A percentile compares a stretch with the other conserved stretches of the same genome.
Conservation (phyloP, 2,888 invertebrate genomes). For the Hirtodrosophila trivittata region DNA sequence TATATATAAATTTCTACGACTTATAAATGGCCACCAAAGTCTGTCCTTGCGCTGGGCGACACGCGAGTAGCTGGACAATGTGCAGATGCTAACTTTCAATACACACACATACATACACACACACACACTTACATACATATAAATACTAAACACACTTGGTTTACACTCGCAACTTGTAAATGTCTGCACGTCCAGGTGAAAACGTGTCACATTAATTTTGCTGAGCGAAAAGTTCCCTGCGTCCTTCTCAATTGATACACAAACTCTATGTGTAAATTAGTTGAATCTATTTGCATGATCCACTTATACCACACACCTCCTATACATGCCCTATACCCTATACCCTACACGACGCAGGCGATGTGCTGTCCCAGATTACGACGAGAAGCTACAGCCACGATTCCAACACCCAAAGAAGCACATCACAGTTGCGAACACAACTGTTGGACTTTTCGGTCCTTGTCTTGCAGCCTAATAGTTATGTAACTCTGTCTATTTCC, state of each 20-base stretch:
- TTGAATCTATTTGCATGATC: slow-evolving; percentile 56
- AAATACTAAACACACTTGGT: background rate
- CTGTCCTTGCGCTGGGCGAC: slow-evolving; percentile 84
- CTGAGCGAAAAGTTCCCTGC: slow-evolving; percentile 84
- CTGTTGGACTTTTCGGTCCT: slow-evolving; percentile 84
- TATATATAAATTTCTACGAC: slow-evolving; percentile 13
- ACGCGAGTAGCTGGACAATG: slow-evolving; percentile 81
- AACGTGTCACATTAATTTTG: slow-evolving; percentile 85
- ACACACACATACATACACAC: slow-evolving; percentile 21
- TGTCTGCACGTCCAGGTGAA: slow-evolving; percentile 73
- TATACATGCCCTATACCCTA: slow-evolving; percentile 21
- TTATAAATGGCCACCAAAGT: slow-evolving; percentile 48
- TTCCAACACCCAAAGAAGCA: slow-evolving; percentile 37
- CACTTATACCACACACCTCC: background rate
- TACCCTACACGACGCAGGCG: slow-evolving; percentile 72
- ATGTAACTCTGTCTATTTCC: slow-evolving; percentile 34
- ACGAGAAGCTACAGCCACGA: background rate
- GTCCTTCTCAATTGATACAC: too few relatives aligned
- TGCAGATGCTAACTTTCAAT: slow-evolving; percentile 34
- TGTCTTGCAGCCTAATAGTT: slow-evolving; percentile 79
- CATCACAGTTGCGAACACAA: slow-evolving; percentile 77
- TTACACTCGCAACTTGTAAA: slow-evolving; percentile 22
- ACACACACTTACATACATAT: slow-evolving; percentile 6
- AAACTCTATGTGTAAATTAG: slow-evolving; percentile 26
- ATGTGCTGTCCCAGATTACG: slow-evolving; percentile 62